Evolutionary conservation across 2,888 invertebrate species (phyloP), one percentile per base, ranked within the genome.

Genomic region (Callyntrura guangdongensis): DNA sequence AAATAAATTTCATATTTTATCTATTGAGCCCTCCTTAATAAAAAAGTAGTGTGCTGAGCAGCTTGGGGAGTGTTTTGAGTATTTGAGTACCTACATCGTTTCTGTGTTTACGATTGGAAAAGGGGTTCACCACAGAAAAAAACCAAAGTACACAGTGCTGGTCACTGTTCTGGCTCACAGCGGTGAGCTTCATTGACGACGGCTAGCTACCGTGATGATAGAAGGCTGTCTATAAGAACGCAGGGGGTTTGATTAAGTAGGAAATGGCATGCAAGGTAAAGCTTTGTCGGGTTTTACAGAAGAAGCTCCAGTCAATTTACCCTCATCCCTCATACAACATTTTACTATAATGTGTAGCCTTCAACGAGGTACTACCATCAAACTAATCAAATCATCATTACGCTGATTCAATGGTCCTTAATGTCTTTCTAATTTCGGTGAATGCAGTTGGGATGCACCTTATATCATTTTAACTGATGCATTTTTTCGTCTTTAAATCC

Each of bases 211-310:
- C n/a, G 49, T 67, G 47, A 25, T 82, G 83, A 72, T 72, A 64
- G 72, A 84, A 56, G 74, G 83, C 27, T 74, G 82, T 83, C 86
- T 90, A 81, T 72, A 74, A 22, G 47, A 56, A 27, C 25, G 74
- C 47, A 56, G 1, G 17, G 25, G 49, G 56, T 79, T 90, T 86
- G 72, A 79, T 59, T 67, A 64, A 81, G 82, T 86, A 20, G 72
- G 53, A 25, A 85, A 77, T 45, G 56, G 20, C 90, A 86, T 86
- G 86, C 86, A 59, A 90, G 72, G 45, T 61, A 84, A 22, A 36
- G 11, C 20, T 89, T 89, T 72, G 45, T 56, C n/a, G 53, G 56
- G 79, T 79, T 89, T 72, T n/a, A 81, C 11, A 83, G 12, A 53
- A 8, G 9, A 69, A 27, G 12, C 25, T 36, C n/a, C 5, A 53